A percentile compares a stretch with the other conserved stretches of the same genome.
Evolutionary conservation across 2,888 invertebrate species (phyloP).

Genomic region (Agapostemon virescens): DNA sequence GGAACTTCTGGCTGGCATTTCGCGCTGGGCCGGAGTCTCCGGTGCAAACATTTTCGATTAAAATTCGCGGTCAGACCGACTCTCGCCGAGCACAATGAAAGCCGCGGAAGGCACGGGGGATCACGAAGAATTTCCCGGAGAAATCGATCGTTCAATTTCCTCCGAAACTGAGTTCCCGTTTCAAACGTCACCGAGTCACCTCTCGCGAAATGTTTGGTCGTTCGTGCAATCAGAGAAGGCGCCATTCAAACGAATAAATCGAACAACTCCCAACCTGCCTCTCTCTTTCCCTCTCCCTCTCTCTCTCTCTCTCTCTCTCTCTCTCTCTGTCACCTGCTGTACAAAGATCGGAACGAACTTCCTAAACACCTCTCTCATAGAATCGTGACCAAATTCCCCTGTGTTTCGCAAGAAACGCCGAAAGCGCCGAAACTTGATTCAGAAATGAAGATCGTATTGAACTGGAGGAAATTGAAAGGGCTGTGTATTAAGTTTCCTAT

Average conservation of each 20-base stretch:
- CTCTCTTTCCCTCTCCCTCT: not conserved
- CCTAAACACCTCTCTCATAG: slow-evolving; percentile 5
- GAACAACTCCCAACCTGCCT: slow-evolving; percentile 18
- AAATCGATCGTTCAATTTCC: slow-evolving; percentile 38
- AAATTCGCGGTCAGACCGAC: slow-evolving; percentile 10
- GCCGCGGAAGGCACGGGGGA: not conserved
- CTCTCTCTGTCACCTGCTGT: not conserved
- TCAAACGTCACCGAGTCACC: slow-evolving; percentile 15
- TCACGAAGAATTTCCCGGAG: not conserved
- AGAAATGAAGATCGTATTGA: slow-evolving; percentile 3
- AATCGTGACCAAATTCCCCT: not conserved
- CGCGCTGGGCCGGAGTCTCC: not conserved
- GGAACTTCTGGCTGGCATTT: not conserved
- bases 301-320: not conserved
- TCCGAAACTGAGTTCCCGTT: slow-evolving; percentile 25
- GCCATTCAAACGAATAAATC: slow-evolving; percentile 38
- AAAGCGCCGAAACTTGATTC: not conserved
- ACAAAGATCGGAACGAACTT: slow-evolving; percentile 33
- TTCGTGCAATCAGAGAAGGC: slow-evolving; percentile 30
- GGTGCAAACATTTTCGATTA: slow-evolving; percentile 6
- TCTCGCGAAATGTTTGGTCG: slow-evolving; percentile 23
- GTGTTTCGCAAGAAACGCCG: not conserved
- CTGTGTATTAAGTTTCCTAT: not conserved
- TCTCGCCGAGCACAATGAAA: not conserved
- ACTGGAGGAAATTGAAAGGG: not conserved